Conservation (phyloP, 2,888 invertebrate species). For the Podotricha telesiphe region DNA sequence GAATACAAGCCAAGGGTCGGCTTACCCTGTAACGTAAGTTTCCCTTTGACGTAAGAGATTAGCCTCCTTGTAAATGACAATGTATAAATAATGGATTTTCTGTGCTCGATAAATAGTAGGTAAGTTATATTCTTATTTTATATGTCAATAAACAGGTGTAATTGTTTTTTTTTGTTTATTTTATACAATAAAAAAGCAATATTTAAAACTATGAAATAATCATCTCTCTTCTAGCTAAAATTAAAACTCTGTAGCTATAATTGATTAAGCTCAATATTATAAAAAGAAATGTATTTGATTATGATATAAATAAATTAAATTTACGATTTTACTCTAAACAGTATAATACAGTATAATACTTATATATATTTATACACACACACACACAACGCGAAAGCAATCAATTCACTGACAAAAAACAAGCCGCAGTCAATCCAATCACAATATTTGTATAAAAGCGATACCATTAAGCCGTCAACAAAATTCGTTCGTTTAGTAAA, state of each 20-base stretch:
- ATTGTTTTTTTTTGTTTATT: too few species aligned
- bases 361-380: too few species aligned
- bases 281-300: too few species aligned
- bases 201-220: too few species aligned
- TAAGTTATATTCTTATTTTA: constrained; percentile 3
- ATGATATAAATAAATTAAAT: too few species aligned
- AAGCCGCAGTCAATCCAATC: constrained; percentile 12
- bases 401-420: background rate
- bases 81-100: constrained; percentile 24
- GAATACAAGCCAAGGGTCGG: constrained; percentile 23
- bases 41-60: constrained; percentile 32
- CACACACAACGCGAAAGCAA: background rate
- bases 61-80: constrained; percentile 22
- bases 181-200: too few species aligned
- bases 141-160: too few species aligned
- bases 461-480: constrained; percentile 16
- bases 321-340: too few species aligned
- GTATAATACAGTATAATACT: too few species aligned
- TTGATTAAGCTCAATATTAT: too few species aligned
- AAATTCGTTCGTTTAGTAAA: constrained; percentile 19
- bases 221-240: too few species aligned
- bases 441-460: constrained; percentile 18
- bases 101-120: background rate
- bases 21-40: constrained; percentile 25
- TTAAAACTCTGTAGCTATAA: too few species aligned